These are phyloP conservation scores for Taurulus bubalis DNA, from an alignment of 2,113 vertebrate genomes.

Conservation along the genomic window DNA sequence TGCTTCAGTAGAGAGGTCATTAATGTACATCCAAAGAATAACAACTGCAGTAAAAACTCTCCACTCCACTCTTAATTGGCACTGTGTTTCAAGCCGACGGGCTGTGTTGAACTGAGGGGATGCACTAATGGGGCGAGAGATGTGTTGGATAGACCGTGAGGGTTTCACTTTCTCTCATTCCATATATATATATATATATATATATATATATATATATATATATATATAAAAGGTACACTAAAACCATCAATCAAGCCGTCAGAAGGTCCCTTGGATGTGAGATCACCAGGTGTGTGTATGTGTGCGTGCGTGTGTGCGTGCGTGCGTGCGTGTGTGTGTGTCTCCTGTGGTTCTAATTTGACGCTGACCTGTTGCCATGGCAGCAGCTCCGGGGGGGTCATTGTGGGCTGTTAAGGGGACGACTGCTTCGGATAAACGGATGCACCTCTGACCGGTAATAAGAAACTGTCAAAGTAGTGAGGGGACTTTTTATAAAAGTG, in stretches of 20 bases:
- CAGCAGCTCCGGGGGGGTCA: slow-evolving; percentile 26
- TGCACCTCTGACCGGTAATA: slow-evolving; percentile 11
- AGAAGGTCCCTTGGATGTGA: too few species aligned
- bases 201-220: too few species aligned
- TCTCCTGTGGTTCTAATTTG: slow-evolving; percentile 34
- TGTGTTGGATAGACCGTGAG: not conserved
- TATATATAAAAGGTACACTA: slow-evolving; percentile 31
- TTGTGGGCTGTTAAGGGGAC: slow-evolving; percentile 2
- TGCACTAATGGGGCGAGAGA: slow-evolving; percentile 33
- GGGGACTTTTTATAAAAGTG: not conserved
- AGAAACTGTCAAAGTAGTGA: not conserved
- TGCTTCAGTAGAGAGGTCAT: slow-evolving; percentile 44
- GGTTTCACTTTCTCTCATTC: not conserved
- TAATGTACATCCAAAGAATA: slow-evolving; percentile 40
- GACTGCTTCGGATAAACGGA: not conserved
- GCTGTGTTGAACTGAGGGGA: slow-evolving; percentile 31
- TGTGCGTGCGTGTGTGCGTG: slow-evolving; percentile 7
- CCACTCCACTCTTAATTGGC: slow-evolving; percentile 56
- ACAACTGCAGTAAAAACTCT: slow-evolving; percentile 47
- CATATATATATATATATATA: too few species aligned
- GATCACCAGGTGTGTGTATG: too few species aligned
- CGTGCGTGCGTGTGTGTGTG: not conserved
- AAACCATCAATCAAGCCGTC: slow-evolving; percentile 45
- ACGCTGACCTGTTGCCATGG: slow-evolving; percentile 47
- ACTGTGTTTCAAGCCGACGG: slow-evolving; percentile 19